Conservation (phyloP, 2,797 vertebrate genomes). For the Typhlichthys eigenmanni region DNA sequence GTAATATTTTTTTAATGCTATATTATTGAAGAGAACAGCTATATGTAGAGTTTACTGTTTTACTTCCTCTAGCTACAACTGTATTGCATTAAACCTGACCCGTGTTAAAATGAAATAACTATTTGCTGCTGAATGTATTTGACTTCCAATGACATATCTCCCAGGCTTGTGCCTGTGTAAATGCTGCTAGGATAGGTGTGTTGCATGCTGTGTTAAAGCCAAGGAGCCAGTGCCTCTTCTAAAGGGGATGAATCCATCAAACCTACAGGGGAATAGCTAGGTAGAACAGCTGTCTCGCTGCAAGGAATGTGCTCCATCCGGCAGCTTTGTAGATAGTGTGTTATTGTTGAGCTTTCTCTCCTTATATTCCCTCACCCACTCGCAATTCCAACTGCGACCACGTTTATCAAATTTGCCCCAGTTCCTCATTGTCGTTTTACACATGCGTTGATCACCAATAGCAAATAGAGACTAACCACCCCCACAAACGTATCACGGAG, state of each 20-base stretch:
- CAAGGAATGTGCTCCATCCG: constrained; percentile 61
- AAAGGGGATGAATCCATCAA: constrained; percentile 75
- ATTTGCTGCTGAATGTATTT: constrained; percentile 52
- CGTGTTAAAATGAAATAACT: constrained; percentile 33
- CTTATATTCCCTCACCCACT: constrained; percentile 39
- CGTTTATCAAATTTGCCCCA: constrained; percentile 18
- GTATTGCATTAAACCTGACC: constrained; percentile 40
- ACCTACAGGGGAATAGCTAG: constrained; percentile 70
- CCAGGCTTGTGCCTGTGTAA: constrained; percentile 71
- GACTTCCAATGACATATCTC: constrained; percentile 50
- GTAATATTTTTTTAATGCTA: not conserved
- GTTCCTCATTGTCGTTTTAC: constrained; percentile 48
- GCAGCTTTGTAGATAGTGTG: constrained; percentile 72
- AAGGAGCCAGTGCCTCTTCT: constrained; percentile 68
- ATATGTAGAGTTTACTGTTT: not conserved
- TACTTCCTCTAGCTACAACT: not conserved
- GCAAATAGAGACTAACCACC: constrained; percentile 33
- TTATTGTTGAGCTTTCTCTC: constrained; percentile 69
- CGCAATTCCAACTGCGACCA: constrained; percentile 37
- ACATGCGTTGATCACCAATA: constrained; percentile 48
- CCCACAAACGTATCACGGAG: constrained; percentile 24
- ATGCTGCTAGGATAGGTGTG: constrained; percentile 64
- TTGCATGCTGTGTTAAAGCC: constrained; percentile 68
- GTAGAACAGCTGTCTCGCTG: constrained; percentile 69
- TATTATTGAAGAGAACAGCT: not conserved